A percentile compares a stretch with the other conserved stretches of the same genome.
These are phyloP conservation scores for Solenodon paradoxus DNA, from an alignment of 2,113 vertebrate genomes.

Conservation along the genomic window DNA sequence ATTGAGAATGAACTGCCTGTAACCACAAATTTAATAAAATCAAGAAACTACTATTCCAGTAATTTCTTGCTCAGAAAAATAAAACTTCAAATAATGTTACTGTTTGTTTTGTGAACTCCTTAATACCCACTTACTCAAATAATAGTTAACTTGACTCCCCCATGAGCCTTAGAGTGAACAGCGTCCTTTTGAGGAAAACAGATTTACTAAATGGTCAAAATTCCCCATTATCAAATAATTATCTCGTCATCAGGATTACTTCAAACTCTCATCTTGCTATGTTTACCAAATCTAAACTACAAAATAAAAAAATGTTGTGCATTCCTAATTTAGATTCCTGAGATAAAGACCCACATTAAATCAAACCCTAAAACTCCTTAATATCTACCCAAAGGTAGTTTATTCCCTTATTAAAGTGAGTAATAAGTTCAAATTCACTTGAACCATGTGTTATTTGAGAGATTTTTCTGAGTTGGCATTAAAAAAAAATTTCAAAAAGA, in stretches of 20 bases:
- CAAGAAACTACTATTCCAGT: constrained; percentile 10
- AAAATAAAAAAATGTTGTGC: background rate
- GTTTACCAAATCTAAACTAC: background rate
- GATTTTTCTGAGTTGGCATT: background rate
- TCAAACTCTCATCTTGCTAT: background rate
- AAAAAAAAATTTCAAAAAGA: background rate
- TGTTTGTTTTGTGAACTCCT: background rate
- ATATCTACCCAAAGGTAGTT: background rate
- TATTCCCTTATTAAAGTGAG: background rate
- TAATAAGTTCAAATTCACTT: background rate
- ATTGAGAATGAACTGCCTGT: background rate
- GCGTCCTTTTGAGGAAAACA: background rate
- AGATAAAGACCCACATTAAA: background rate
- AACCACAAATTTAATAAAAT: background rate
- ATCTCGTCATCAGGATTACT: background rate
- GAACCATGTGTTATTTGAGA: background rate
- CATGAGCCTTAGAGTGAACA: background rate
- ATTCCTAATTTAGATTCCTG: background rate
- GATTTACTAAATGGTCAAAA: background rate
- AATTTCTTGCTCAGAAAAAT: constrained; percentile 36
- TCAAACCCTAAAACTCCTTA: background rate
- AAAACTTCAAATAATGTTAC: constrained; percentile 6
- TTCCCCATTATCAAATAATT: background rate
- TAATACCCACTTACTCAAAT: background rate
- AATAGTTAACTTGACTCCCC: background rate